Evolutionary conservation across 2,888 invertebrate species (phyloP).

Genomic region (Cetonia aurata): DNA sequence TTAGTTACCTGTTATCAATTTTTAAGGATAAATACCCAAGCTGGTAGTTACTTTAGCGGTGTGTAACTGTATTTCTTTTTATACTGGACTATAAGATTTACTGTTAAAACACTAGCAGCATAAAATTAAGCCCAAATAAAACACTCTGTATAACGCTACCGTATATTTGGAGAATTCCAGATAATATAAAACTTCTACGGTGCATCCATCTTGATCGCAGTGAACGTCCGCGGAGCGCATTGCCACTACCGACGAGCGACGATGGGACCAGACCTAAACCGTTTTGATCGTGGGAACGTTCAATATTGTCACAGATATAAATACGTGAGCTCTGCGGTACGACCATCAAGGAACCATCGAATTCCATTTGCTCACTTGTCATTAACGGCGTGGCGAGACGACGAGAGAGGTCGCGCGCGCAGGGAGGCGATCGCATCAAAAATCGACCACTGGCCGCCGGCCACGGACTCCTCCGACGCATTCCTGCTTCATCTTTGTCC

Average conservation of each 20-base stretch:
- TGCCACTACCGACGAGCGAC: constrained; percentile 9
- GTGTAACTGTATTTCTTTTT: too few relatives aligned
- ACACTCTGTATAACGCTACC: constrained; percentile 57
- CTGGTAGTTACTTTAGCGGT: too few relatives aligned
- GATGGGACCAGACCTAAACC: constrained; percentile 57
- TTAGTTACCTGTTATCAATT: too few relatives aligned
- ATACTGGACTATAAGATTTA: too few relatives aligned
- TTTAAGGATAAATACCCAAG: too few relatives aligned
- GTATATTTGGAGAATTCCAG: constrained; percentile 50
- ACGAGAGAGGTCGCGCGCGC: constrained; percentile 48
- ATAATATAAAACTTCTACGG: constrained; percentile 49
- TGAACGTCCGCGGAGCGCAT: constrained; percentile 14
- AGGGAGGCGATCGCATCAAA: constrained; percentile 42
- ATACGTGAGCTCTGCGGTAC: constrained; percentile 33
- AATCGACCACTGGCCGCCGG: constrained; percentile 39
- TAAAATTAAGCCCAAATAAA: too few relatives aligned
- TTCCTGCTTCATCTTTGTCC: constrained; percentile 36
- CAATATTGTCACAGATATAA: constrained; percentile 69
- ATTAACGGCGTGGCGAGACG: constrained; percentile 54
- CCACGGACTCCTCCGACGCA: constrained; percentile 33
- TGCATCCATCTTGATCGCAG: constrained; percentile 51
- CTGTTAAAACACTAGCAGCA: too few relatives aligned
- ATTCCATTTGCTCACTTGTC: constrained; percentile 62
- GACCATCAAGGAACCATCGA: constrained; percentile 61
- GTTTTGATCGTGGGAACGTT: constrained; percentile 68